These are phyloP conservation scores for Mus spicilegus DNA, from an alignment of 2,113 vertebrate species.

Conservation along the genomic window DNA sequence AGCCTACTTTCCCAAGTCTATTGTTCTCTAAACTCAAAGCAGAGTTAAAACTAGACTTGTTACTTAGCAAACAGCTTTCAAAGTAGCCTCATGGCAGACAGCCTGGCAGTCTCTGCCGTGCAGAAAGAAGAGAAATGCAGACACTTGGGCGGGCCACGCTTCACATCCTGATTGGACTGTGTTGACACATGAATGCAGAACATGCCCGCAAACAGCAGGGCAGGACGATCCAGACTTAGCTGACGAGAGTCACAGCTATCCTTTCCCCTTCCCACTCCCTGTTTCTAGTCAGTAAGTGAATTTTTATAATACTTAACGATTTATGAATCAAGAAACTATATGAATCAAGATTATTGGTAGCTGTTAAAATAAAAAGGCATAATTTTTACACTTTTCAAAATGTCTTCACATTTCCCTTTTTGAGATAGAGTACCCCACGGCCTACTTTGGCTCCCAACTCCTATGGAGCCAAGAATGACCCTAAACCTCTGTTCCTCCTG, in stretches of 20 bases:
- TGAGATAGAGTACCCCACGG: neutral
- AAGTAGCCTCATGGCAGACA: neutral
- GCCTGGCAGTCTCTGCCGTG: neutral
- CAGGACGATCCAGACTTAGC: neutral
- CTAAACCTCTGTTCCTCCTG: neutral
- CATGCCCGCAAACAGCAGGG: neutral
- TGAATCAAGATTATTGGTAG: conserved; percentile 40
- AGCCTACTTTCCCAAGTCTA: conserved; percentile 39
- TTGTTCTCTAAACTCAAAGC: conserved; percentile 37
- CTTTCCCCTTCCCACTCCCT: conserved; percentile 4
- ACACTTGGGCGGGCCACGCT: neutral
- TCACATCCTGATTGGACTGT: neutral
- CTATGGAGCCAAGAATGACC: neutral
- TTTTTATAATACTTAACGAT: neutral
- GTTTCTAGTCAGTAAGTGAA: conserved; percentile 8
- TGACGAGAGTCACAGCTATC: neutral
- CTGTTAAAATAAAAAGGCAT: conserved; percentile 43
- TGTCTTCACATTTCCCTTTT: conserved; percentile 30
- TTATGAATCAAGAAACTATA: conserved; percentile 7
- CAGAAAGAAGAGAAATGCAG: neutral
- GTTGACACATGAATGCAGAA: neutral
- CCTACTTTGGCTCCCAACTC: neutral
- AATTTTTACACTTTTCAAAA: conserved; percentile 58
- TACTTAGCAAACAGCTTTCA: conserved; percentile 17
- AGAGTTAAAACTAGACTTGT: conserved; percentile 16